These are phyloP conservation scores for Argyra leucocephala DNA, from an alignment of 2,888 invertebrate species.

Conservation along the genomic window DNA sequence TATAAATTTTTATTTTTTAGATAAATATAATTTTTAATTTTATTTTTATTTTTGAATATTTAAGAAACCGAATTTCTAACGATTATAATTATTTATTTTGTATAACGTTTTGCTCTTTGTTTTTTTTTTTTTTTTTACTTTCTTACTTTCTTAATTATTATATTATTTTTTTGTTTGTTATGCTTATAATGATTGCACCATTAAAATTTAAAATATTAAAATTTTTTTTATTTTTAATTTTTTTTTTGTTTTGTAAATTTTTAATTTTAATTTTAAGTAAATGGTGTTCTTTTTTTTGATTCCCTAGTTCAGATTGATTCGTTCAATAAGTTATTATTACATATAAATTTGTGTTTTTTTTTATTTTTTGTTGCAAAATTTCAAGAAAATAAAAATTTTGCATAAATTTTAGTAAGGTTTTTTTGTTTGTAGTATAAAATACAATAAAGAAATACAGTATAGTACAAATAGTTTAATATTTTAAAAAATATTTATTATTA, in stretches of 20 bases:
- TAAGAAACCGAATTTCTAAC: neutral
- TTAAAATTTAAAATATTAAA: constrained; percentile 3
- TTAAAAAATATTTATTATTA: too few species aligned
- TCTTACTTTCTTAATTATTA: neutral
- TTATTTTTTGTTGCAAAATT: neutral
- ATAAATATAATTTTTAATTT: neutral
- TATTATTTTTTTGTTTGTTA: neutral
- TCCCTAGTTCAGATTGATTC: constrained; percentile 6
- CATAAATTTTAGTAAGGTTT: neutral
- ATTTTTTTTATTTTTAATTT: neutral
- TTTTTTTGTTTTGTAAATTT: neutral
- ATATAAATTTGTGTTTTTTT: neutral
- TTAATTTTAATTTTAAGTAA: neutral
- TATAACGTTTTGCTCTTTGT: too few species aligned
- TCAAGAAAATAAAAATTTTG: neutral
- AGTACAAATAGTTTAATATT: too few species aligned
- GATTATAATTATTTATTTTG: too few species aligned
- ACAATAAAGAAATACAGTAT: too few species aligned
- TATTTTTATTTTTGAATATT: too few species aligned
- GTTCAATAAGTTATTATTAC: neutral
- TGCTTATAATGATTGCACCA: neutral
- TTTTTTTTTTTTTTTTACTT: neutral
- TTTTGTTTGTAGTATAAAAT: too few species aligned
- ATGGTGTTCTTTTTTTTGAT: constrained; percentile 1
- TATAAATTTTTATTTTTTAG: neutral